phyloP scores from a whole-genome alignment of 2,113 vertebrate genomes.

The Neogale vison region DNA sequence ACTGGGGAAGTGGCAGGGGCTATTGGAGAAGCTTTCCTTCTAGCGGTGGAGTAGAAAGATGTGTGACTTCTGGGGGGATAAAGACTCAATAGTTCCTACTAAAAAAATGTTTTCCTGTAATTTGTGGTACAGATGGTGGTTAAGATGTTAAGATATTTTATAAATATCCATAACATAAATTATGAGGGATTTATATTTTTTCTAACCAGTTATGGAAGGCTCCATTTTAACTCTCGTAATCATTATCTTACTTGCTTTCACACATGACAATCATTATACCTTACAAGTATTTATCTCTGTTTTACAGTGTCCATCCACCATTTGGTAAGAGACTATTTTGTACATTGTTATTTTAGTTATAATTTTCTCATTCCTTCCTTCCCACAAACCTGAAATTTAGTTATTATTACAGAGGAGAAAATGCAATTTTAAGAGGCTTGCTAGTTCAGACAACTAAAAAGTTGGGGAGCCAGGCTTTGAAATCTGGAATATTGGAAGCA shows the following conservation, averaged over 20 bases:
- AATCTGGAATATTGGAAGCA: neutral
- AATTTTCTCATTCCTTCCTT: neutral
- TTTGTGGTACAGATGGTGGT: neutral
- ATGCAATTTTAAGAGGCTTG: neutral
- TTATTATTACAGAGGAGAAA: neutral
- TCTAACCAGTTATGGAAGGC: neutral
- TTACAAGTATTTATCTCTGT: neutral
- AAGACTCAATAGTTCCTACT: neutral
- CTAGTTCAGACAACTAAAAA: neutral
- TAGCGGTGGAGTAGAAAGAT: neutral
- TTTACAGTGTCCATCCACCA: neutral
- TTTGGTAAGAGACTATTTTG: neutral
- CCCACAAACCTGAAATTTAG: neutral
- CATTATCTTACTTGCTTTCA: neutral
- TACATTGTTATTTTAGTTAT: neutral
- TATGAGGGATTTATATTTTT: neutral
- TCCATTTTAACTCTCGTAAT: neutral
- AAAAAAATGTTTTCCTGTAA: neutral
- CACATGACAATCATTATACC: neutral
- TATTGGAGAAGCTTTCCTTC: neutral
- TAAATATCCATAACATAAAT: neutral
- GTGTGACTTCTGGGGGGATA: neutral
- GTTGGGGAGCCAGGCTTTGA: neutral
- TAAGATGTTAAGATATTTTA: neutral
- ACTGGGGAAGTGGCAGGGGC: neutral